Evolutionary conservation across 2,797 vertebrate genomes (phyloP).

Genomic region (Erethizon dorsatum): DNA sequence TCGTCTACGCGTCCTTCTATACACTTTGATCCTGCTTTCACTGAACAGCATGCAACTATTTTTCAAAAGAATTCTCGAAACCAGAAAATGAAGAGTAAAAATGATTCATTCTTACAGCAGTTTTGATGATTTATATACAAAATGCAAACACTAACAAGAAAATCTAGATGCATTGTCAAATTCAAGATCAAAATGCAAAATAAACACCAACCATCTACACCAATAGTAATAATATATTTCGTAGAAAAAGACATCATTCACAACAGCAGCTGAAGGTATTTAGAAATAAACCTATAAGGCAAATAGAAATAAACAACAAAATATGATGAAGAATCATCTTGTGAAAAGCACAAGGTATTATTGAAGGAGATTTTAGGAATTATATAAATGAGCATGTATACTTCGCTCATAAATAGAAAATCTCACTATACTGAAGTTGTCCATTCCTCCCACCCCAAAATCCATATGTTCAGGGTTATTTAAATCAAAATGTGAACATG

Average conservation of each 20-base stretch:
- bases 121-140: background rate
- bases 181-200: background rate
- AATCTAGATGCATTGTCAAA: background rate
- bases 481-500: constrained; percentile 20
- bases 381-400: background rate
- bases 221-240: background rate
- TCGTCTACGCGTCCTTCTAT: background rate
- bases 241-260: background rate
- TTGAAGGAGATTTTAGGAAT: background rate
- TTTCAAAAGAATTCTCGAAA: background rate
- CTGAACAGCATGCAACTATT: background rate
- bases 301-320: background rate
- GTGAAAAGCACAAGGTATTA: background rate
- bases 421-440: background rate
- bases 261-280: background rate
- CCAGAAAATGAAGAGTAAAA: background rate
- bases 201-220: background rate
- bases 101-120: background rate
- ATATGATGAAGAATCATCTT: background rate
- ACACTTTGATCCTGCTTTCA: background rate
- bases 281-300: background rate
- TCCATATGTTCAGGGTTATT: background rate
- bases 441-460: background rate
- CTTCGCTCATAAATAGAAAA: background rate
- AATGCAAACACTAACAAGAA: background rate